A percentile compares a stretch with the other conserved stretches of the same genome.
These are phyloP conservation scores for Andricus curvator DNA, from an alignment of 2,888 invertebrate species.

Conservation along the genomic window DNA sequence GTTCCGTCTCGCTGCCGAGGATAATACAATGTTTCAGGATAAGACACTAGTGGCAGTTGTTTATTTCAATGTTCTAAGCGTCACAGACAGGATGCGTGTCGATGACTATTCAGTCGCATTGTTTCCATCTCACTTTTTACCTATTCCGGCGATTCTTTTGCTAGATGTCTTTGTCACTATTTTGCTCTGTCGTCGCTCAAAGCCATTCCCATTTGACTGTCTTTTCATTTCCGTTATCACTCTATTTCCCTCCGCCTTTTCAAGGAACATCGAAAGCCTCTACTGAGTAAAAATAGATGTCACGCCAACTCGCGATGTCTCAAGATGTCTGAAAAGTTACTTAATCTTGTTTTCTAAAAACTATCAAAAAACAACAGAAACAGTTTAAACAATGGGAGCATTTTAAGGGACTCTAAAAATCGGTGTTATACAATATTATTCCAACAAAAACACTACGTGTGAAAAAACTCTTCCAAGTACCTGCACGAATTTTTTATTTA, in stretches of 20 bases:
- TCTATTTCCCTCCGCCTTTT: slow-evolving; percentile 29
- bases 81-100: slow-evolving; percentile 60
- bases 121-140: slow-evolving; percentile 24
- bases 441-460: too few relatives aligned
- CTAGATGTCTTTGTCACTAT: not conserved
- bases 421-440: too few relatives aligned
- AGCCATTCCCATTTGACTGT: slow-evolving; percentile 30
- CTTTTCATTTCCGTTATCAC: slow-evolving; percentile 36
- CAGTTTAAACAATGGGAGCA: too few relatives aligned
- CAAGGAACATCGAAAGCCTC: slow-evolving; percentile 24
- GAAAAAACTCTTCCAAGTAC: too few relatives aligned
- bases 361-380: too few relatives aligned
- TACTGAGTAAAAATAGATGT: slow-evolving; percentile 13
- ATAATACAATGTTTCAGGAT: slow-evolving; percentile 75
- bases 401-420: too few relatives aligned
- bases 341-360: not conserved
- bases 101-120: slow-evolving; percentile 50
- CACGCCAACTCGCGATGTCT: not conserved
- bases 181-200: slow-evolving; percentile 18
- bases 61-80: slow-evolving; percentile 59
- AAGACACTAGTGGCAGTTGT: slow-evolving; percentile 62
- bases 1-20: slow-evolving; percentile 77
- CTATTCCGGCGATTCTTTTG: slow-evolving; percentile 25
- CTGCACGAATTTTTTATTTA: too few relatives aligned
- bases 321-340: not conserved